Evolutionary conservation across 2,797 vertebrate species (phyloP).

Genomic region (Brachyrhaphis roseni): DNA sequence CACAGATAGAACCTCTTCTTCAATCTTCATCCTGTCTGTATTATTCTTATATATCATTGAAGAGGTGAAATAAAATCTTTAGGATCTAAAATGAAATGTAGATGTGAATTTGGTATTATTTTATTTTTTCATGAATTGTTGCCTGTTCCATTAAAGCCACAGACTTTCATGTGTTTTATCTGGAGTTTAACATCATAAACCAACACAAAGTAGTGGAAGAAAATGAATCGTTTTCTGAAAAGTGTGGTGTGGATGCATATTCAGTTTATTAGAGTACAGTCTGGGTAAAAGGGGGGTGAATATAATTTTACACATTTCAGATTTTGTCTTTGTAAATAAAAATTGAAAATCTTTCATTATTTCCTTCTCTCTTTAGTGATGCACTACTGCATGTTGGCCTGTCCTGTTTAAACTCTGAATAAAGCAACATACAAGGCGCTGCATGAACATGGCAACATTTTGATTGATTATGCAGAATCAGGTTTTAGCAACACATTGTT

Average conservation of each 20-base stretch:
- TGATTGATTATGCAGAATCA: background rate
- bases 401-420: background rate
- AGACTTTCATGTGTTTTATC: background rate
- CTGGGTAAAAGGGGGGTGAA: background rate
- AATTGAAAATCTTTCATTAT: background rate
- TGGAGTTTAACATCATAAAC: background rate
- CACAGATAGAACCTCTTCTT: background rate
- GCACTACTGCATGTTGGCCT: background rate
- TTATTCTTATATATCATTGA: background rate
- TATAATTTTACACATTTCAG: background rate
- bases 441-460: background rate
- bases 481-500: background rate
- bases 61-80: background rate
- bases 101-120: background rate
- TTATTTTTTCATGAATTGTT: background rate
- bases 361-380: background rate
- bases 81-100: background rate
- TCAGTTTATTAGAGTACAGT: background rate
- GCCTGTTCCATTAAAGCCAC: background rate
- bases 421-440: background rate
- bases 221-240: background rate
- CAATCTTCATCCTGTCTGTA: background rate
- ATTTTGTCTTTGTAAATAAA: background rate
- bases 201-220: background rate
- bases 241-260: background rate